phyloP scores from a whole-genome alignment of 1,140 invertebrate genomes.

The Drosophila insularis region DNA sequence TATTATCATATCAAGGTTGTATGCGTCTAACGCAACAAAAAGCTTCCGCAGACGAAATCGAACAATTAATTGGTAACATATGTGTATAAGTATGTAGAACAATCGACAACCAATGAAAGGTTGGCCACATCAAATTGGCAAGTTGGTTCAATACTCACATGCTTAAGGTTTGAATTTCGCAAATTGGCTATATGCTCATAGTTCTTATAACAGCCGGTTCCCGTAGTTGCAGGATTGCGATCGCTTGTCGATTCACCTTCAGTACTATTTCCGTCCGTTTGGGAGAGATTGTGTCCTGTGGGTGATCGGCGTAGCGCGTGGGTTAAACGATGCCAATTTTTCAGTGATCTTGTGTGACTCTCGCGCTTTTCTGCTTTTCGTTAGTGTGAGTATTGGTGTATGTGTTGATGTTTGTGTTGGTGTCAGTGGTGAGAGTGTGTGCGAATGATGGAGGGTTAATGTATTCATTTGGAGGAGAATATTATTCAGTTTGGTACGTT shows the following conservation, averaged over 20 bases:
- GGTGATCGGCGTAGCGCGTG: slow-evolving; percentile 83
- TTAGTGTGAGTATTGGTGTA: slow-evolving; percentile 35
- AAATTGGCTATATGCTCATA: slow-evolving; percentile 89
- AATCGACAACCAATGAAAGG: no score
- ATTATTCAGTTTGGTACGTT: slow-evolving; percentile 31
- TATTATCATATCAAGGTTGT: background rate
- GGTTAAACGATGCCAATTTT: slow-evolving; percentile 83
- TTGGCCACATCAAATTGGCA: no score
- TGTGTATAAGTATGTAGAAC: no score
- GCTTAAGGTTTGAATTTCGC: slow-evolving; percentile 86
- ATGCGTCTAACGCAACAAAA: background rate
- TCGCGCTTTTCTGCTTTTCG: slow-evolving; percentile 79
- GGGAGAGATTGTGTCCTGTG: slow-evolving; percentile 95
- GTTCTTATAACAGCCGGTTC: slow-evolving; percentile 92
- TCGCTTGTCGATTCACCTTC: slow-evolving; percentile 89
- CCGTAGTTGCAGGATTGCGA: slow-evolving; percentile 88
- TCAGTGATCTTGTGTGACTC: slow-evolving; percentile 82
- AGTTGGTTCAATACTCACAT: slow-evolving; percentile 81
- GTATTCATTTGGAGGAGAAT: slow-evolving; percentile 31
- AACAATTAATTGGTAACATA: no score
- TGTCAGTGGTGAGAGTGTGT: slow-evolving; percentile 30
- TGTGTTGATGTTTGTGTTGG: slow-evolving; percentile 7
- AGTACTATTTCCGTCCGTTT: slow-evolving; percentile 92
- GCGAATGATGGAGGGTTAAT: slow-evolving; percentile 33
- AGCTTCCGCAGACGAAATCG: background rate